Percentiles rank a stretch among this genome's conserved stretches.
These are phyloP conservation scores for Carassius carassius DNA, from an alignment of 2,113 vertebrate species.

Conservation along the genomic window DNA sequence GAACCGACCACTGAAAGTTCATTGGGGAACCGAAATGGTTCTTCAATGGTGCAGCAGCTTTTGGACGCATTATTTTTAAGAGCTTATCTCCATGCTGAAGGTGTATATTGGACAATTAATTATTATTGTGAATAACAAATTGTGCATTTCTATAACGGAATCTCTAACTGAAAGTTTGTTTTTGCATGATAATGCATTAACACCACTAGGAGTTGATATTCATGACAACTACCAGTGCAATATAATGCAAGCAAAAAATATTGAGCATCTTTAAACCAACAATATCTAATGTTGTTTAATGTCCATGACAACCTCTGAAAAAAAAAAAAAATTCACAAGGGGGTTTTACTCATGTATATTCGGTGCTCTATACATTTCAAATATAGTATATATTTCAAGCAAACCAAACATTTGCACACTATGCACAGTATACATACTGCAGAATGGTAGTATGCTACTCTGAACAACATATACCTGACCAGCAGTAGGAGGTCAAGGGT, in stretches of 20 bases:
- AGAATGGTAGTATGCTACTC: neutral
- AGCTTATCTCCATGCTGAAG: too few relatives aligned
- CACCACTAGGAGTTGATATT: neutral
- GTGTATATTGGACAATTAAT: neutral
- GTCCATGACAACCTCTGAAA: too few relatives aligned
- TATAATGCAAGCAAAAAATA: neutral
- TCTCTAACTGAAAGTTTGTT: neutral
- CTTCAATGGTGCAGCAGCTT: too few relatives aligned
- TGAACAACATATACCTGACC: neutral
- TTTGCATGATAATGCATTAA: neutral
- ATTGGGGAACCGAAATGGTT: too few relatives aligned
- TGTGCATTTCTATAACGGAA: neutral
- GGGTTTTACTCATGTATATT: too few relatives aligned
- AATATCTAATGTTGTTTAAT: neutral
- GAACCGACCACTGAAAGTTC: too few relatives aligned
- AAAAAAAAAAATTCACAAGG: too few relatives aligned
- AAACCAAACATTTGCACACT: neutral
- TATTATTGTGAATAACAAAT: neutral
- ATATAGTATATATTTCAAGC: neutral
- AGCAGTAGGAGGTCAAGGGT: constrained; percentile 3
- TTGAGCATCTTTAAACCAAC: neutral
- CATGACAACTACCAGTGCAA: neutral
- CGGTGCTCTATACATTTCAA: neutral
- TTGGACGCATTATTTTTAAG: too few relatives aligned
- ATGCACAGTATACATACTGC: neutral